Percentiles rank a stretch among this genome's conserved stretches.
Evolutionary conservation across 2,113 vertebrate genomes (phyloP).

Genomic region (Verasper variegatus): DNA sequence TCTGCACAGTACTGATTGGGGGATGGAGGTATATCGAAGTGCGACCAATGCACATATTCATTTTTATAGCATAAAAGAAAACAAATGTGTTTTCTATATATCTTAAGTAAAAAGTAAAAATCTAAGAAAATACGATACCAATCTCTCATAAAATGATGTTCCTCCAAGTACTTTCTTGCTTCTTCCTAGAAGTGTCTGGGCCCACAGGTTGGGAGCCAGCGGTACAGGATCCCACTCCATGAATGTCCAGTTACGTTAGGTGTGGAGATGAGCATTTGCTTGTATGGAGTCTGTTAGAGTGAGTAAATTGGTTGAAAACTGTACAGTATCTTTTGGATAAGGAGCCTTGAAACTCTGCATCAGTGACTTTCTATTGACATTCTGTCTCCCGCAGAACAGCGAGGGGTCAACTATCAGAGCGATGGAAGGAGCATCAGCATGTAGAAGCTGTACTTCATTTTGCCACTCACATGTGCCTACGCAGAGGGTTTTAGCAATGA

Average conservation of each 20-base stretch:
- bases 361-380: conserved; percentile 17
- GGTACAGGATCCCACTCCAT: not conserved
- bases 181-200: no score
- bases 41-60: no score
- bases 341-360: conserved; percentile 4
- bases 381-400: conserved; percentile 27
- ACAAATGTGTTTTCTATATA: no score
- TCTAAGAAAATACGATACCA: no score
- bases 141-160: no score
- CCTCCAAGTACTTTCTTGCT: no score
- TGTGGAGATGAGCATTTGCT: not conserved
- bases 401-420: conserved; percentile 23
- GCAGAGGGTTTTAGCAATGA: conserved; percentile 16
- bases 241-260: not conserved
- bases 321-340: not conserved
- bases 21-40: no score
- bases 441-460: conserved; percentile 11
- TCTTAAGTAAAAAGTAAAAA: no score
- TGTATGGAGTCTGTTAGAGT: not conserved
- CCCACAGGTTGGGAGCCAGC: no score
- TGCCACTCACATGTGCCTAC: not conserved
- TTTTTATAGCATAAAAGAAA: no score
- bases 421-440: conserved; percentile 7
- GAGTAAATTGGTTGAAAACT: not conserved
- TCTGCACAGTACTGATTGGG: no score